These are phyloP conservation scores for Drosophila trapezifrons DNA, from an alignment of 1,140 invertebrate genomes.

Conservation along the genomic window DNA sequence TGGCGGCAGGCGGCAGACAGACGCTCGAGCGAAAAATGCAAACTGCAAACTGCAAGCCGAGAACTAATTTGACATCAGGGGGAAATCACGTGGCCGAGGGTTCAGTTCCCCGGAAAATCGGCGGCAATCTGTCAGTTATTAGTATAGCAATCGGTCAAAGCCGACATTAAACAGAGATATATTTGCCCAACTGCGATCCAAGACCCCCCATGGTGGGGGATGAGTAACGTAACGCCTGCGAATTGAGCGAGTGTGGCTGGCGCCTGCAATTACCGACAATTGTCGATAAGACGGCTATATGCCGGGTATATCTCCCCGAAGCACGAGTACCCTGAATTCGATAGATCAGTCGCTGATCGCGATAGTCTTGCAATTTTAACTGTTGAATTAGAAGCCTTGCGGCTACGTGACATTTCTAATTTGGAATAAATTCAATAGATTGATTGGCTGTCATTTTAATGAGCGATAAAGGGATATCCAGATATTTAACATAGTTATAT, in stretches of 20 bases:
- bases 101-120: slow-evolving; percentile 51
- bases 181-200: slow-evolving; percentile 4
- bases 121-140: slow-evolving; percentile 30
- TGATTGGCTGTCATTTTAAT: slow-evolving; percentile 4
- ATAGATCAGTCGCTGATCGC: slow-evolving; percentile 5
- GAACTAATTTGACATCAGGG: slow-evolving; percentile 28
- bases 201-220: neutral
- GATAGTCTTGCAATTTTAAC: neutral
- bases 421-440: slow-evolving; percentile 4
- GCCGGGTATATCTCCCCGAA: slow-evolving; percentile 8
- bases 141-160: slow-evolving; percentile 5
- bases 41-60: slow-evolving; percentile 47
- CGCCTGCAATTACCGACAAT: slow-evolving; percentile 34
- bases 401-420: slow-evolving; percentile 16
- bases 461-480: neutral
- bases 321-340: slow-evolving; percentile 15
- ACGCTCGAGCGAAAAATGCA: slow-evolving; percentile 22
- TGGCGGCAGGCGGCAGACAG: slow-evolving; percentile 5
- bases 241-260: neutral
- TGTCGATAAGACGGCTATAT: slow-evolving; percentile 15
- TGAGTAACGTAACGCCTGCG: neutral
- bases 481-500: neutral
- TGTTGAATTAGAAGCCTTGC: neutral
- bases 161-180: slow-evolving; percentile 20
- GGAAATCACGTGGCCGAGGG: slow-evolving; percentile 29